phyloP scores from a whole-genome alignment of 2,113 vertebrate species.

The Hydrochoerus hydrochaeris region DNA sequence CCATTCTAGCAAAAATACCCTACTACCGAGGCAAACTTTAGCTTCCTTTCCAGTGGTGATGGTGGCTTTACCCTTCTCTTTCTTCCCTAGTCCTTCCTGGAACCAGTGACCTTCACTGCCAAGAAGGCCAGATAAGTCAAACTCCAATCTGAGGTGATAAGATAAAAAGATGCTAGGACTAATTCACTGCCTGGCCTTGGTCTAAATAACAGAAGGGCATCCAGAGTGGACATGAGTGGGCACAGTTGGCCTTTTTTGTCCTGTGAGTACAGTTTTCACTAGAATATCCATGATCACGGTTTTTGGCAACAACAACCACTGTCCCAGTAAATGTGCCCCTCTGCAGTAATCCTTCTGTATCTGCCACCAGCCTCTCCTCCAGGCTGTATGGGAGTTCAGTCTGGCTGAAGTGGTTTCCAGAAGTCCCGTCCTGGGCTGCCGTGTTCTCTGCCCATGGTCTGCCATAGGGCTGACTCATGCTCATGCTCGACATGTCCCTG shows the following conservation, averaged over 20 bases:
- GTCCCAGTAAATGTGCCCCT: neutral
- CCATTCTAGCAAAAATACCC: neutral
- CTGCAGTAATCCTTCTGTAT: neutral
- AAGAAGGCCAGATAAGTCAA: neutral
- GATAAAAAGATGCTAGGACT: neutral
- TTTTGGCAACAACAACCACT: neutral
- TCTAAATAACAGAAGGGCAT: neutral
- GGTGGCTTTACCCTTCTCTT: neutral
- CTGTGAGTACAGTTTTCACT: neutral
- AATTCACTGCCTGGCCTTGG: neutral
- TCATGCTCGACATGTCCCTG: neutral
- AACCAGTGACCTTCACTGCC: neutral
- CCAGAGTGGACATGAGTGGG: neutral
- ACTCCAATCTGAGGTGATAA: neutral
- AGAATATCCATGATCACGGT: too few relatives aligned
- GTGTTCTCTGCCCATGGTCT: neutral
- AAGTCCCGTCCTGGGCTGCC: neutral
- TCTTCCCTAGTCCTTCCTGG: neutral
- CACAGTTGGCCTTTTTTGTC: neutral
- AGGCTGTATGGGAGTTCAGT: neutral
- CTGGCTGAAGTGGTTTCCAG: neutral
- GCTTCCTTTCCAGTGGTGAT: neutral
- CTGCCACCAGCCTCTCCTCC: neutral
- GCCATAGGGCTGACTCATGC: neutral
- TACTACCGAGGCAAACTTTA: neutral